A percentile compares a stretch with the other conserved stretches of the same genome.
phyloP scores from a whole-genome alignment of 2,113 vertebrate genomes.

The Origma solitaria region DNA sequence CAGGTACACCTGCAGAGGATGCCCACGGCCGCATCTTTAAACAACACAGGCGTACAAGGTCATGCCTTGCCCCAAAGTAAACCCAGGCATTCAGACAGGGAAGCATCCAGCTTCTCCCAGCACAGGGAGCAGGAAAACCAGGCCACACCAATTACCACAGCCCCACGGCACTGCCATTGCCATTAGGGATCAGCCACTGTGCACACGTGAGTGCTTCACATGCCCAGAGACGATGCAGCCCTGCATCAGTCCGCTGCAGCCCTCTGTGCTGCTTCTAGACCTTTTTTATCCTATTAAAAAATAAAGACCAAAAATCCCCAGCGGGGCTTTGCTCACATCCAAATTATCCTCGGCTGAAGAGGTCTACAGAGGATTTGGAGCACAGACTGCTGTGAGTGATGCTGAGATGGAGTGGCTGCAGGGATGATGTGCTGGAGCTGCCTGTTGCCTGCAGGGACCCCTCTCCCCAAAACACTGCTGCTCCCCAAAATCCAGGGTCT shows the following conservation, averaged over 20 bases:
- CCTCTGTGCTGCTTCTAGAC: background rate
- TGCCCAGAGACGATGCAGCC: accelerated
- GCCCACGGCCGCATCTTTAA: background rate
- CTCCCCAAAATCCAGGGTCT: background rate
- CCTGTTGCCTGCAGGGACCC: background rate
- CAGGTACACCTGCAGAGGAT: background rate
- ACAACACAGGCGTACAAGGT: background rate
- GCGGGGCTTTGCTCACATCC: background rate
- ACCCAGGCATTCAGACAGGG: background rate
- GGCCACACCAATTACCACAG: background rate
- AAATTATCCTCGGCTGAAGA: background rate
- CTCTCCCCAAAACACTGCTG: background rate
- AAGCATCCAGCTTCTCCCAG: background rate
- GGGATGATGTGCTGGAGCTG: background rate
- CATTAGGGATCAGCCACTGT: accelerated
- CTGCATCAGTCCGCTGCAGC: background rate
- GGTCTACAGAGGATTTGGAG: background rate
- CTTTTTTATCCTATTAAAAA: background rate
- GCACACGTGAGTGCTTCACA: accelerated
- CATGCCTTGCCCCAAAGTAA: background rate
- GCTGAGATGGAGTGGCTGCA: accelerated
- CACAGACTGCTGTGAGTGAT: background rate
- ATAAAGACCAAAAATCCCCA: background rate
- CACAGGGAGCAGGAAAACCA: background rate
- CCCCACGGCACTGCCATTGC: background rate